Conservation (phyloP, 2,113 vertebrate species). For the Eleginops maclovinus region DNA sequence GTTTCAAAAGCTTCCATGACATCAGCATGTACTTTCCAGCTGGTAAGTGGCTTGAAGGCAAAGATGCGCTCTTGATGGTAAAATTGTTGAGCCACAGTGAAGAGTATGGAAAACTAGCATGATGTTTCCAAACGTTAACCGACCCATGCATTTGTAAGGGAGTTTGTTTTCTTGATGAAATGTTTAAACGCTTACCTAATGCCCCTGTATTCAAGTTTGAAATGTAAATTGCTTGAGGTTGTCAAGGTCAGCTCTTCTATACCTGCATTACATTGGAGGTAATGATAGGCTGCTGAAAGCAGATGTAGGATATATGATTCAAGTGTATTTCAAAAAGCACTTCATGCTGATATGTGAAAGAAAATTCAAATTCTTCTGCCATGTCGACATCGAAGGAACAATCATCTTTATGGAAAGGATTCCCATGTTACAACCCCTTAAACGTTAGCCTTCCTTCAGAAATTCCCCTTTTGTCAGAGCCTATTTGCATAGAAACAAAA, state of each 20-base stretch:
- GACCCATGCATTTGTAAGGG: no score
- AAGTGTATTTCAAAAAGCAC: conserved; percentile 14
- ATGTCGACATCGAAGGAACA: conserved; percentile 7
- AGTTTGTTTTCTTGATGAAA: background rate
- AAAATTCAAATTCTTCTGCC: background rate
- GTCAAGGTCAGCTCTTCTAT: background rate
- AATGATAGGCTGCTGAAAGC: conserved; percentile 17
- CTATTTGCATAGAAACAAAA: background rate
- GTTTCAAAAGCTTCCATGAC: background rate
- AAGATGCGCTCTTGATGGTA: conserved; percentile 29
- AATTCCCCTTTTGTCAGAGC: background rate
- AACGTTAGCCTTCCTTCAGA: background rate
- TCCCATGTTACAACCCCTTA: background rate
- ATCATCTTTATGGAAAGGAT: background rate
- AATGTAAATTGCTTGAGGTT: background rate
- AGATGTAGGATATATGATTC: background rate
- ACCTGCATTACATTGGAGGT: background rate
- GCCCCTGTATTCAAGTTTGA: no score
- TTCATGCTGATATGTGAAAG: background rate
- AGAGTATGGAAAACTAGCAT: background rate
- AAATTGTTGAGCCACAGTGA: conserved; percentile 14
- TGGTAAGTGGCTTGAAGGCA: conserved; percentile 26
- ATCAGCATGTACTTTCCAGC: background rate
- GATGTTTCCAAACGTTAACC: background rate
- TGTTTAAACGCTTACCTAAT: background rate